These are phyloP conservation scores for Cariama cristata DNA, from an alignment of 2,113 vertebrate species.

Conservation along the genomic window DNA sequence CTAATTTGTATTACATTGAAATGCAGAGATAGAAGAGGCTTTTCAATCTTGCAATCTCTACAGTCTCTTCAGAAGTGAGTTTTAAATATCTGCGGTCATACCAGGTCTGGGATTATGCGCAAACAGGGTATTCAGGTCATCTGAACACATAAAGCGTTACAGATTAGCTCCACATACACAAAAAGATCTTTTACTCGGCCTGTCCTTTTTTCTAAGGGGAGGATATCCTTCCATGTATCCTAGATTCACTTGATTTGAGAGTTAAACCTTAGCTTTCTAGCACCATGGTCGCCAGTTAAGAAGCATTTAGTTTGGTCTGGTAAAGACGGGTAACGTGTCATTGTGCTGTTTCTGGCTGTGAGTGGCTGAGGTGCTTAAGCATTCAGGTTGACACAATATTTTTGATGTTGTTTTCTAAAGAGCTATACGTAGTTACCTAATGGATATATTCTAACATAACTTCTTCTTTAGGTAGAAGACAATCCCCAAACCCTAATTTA, in stretches of 20 bases:
- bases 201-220: slow-evolving; percentile 53
- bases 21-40: background rate
- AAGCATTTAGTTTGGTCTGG: background rate
- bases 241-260: slow-evolving; percentile 73
- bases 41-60: background rate
- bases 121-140: slow-evolving; percentile 52
- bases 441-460: background rate
- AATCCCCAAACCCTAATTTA: background rate
- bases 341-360: background rate
- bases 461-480: background rate
- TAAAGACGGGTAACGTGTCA: slow-evolving; percentile 12
- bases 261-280: slow-evolving; percentile 71
- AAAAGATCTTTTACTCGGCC: slow-evolving; percentile 19
- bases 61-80: background rate
- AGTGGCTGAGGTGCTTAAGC: slow-evolving; percentile 6
- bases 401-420: background rate
- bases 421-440: background rate
- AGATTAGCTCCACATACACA: background rate
- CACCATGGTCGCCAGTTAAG: slow-evolving; percentile 11
- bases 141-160: slow-evolving; percentile 28
- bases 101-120: background rate
- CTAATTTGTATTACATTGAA: background rate
- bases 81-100: background rate
- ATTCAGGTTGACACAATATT: slow-evolving; percentile 36
- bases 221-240: background rate